Base-by-base conservation (phyloP, 2,113 vertebrate genomes). In the Nycticebus coucang region DNA sequence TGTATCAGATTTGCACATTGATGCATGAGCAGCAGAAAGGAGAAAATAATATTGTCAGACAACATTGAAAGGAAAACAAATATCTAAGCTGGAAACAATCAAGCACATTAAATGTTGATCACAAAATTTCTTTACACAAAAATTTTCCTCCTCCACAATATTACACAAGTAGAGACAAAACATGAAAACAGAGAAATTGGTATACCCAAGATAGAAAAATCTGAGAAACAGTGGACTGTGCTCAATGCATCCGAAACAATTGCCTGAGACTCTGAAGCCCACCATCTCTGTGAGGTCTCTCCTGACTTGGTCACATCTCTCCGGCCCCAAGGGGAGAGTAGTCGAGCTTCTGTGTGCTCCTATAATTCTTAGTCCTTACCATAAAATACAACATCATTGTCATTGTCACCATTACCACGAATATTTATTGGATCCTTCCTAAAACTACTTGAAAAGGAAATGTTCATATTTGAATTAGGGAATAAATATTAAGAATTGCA, bases 1-100 rank as follows among this genome's bases (percentile, higher is more conserved):
- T 14, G 37, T 57, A 35, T 75, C 90, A 11, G n/a, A 78, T 66
- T 30, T 71, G 24, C 24, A 0, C 35, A 0, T 0, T 0, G 62
- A 17, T 1, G 17, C 26, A 87, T n/a, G 74, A 77, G 45, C 45
- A 50, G 45, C 45, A 50, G 45, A 50, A 50, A 50, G 45, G 45
- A 50, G 45, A 50, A 50, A 50, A 50, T 50, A 50, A 50, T 50
- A 9, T 50, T 50, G 45, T 50, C 8, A 50, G 45, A 50, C 45
- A 50, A 50, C 9, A 9, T 50, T 72, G 72, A 74, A 88, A 53
- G 45, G 9, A 5, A 28, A 59, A 17, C 28, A 33, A n/a, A 19
- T 15, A 50, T 33, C 35, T 35, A 45, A 87, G 64, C 8, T 5
- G 18, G 18, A 55, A 79, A 57, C n/a, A 79, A 28, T 3, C 53